Conservation (phyloP, 2,888 invertebrate species). For the Nebria salina region DNA sequence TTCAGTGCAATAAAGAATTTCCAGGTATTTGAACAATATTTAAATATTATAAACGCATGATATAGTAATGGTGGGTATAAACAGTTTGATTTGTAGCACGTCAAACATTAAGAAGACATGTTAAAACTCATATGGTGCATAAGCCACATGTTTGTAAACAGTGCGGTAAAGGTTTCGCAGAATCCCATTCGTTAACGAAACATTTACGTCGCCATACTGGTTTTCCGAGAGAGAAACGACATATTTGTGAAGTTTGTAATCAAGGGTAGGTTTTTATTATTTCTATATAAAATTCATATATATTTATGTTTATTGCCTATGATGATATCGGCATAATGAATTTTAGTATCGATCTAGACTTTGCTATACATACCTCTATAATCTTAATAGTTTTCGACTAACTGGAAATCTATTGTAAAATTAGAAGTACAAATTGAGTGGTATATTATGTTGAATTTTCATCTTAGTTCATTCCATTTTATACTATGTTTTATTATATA, state of each 20-base stretch:
- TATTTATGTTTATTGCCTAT: not conserved
- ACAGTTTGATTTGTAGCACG: constrained; percentile 50
- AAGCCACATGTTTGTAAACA: constrained; percentile 65
- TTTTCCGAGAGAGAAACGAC: constrained; percentile 63
- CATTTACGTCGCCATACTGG: constrained; percentile 68
- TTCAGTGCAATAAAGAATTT: constrained; percentile 65
- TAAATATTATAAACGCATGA: not conserved
- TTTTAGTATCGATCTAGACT: no score
- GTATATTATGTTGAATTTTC: no score
- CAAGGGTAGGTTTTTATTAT: constrained; percentile 50
- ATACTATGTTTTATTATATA: no score
- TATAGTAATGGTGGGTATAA: no score
- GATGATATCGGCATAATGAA: not conserved
- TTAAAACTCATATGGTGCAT: constrained; percentile 65
- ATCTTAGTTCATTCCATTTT: no score
- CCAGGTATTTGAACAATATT: constrained; percentile 58
- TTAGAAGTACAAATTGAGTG: no score
- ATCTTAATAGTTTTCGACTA: no score
- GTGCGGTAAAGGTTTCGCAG: constrained; percentile 67
- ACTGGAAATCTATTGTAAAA: no score
- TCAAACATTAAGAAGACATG: constrained; percentile 64
- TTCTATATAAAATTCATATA: not conserved
- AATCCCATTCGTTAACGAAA: constrained; percentile 65
- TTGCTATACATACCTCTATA: no score
- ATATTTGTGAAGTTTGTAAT: constrained; percentile 64